Base-by-base conservation (phyloP, 2,888 invertebrate genomes). In the Latheticus oryzae region DNA sequence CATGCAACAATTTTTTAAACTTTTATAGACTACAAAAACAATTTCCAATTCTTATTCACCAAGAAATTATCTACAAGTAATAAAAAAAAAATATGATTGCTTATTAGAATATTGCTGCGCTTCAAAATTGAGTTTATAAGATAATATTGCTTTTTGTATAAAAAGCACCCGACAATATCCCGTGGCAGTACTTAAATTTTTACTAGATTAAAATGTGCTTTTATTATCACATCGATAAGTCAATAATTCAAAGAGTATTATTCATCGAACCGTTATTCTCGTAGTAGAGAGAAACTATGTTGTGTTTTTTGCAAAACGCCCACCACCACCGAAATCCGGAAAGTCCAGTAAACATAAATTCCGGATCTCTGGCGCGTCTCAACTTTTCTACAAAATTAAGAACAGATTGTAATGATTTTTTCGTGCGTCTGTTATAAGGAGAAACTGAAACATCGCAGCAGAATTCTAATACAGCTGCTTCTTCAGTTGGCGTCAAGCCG, bases 321-420 rank as follows among this genome's bases (percentile, higher is more conserved):
- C 90, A 90, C 90, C 90, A 90, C 90, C 90, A 90, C 7, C 88
- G 79, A 69, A 87, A 90, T 0, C 89, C 89, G 12, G 85, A 84
- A n/a, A 88, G 79, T n/a, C 87, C 87, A 51, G 84, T 82, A 69
- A 89, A 88, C 60, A 82, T 77, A 72, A 89, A 89, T 60, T 80
- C 82, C 1, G 88, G 87, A 56, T 88, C 86, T 59, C 86, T 80
- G 23, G 77, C 70, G 30, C 82, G 80, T 66, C 83, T 80, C 53
- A 90, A 73, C 65, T 84, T 85, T 70, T 87, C 86, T n/a, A 89
- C 88, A 69, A 83, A 89, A 37, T 80, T 79, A 28, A 89, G 73
- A 7, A 90, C 83, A 37, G 85, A 83, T 53, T 80, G 79, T 1
- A 89, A 76, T 0, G 87, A 85, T 69, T 87, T 88, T 69, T 87